A percentile compares a stretch with the other conserved stretches of the same genome.
These are phyloP conservation scores for Smutsia temminckii DNA, from an alignment of 2,797 vertebrate genomes.

Conservation along the genomic window DNA sequence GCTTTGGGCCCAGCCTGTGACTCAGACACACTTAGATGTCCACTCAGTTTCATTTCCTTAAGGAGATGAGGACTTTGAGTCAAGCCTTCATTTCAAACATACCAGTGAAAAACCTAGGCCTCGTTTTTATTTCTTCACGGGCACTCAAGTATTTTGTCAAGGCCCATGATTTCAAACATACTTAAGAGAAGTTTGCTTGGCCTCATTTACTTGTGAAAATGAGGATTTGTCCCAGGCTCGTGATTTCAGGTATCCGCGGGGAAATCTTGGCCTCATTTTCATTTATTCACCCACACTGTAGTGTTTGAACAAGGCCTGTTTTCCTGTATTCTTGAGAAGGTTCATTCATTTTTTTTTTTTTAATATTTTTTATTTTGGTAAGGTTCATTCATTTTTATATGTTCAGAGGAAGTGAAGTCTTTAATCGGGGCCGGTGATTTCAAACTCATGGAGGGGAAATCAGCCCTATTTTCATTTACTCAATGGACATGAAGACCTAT, in stretches of 20 bases:
- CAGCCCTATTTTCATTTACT: not conserved
- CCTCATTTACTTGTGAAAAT: not conserved
- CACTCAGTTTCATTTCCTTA: not conserved
- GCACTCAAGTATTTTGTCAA: accelerated
- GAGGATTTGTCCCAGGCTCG: not conserved
- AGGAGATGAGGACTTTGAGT: not conserved
- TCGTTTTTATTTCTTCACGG: not conserved
- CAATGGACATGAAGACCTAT: not conserved
- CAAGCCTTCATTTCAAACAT: not conserved
- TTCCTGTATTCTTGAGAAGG: not conserved
- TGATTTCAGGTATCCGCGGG: not conserved
- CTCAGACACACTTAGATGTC: not conserved
- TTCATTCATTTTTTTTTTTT: not conserved
- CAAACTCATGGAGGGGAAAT: not conserved
- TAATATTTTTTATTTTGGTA: not conserved
- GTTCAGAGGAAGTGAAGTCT: not conserved
- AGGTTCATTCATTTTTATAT: not conserved
- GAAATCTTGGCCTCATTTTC: not conserved
- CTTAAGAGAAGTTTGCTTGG: not conserved
- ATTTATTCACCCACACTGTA: accelerated
- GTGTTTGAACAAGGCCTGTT: not conserved
- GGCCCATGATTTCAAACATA: not conserved
- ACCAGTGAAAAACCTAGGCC: not conserved
- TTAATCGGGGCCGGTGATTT: not conserved
- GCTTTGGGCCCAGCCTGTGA: not conserved